A percentile compares a stretch with the other conserved stretches of the same genome.
Evolutionary conservation across 2,888 invertebrate genomes (phyloP).

Genomic region (Thera obeliscata): DNA sequence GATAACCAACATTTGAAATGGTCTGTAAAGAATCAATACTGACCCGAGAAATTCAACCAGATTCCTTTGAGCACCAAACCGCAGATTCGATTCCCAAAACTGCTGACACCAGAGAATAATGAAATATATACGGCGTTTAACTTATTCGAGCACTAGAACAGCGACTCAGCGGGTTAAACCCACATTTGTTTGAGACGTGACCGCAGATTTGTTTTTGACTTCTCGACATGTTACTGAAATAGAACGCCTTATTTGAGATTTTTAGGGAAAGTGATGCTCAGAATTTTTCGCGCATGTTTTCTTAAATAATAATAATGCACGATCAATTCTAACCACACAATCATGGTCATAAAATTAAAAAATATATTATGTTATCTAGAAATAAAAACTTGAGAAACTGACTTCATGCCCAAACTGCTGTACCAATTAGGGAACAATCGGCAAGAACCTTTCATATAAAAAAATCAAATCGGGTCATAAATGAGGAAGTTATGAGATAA

Average conservation of each 20-base stretch:
- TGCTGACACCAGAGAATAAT: slow-evolving; percentile 33
- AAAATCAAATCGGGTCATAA: no score
- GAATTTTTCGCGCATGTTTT: neutral
- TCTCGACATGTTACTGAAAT: slow-evolving; percentile 21
- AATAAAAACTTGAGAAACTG: no score
- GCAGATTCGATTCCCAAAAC: slow-evolving; percentile 4
- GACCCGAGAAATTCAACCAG: neutral
- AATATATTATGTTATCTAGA: no score
- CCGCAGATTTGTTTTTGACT: slow-evolving; percentile 24
- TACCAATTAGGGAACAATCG: no score
- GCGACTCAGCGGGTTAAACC: slow-evolving; percentile 29
- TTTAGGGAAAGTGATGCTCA: neutral
- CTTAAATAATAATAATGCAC: no score
- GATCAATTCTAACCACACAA: no score
- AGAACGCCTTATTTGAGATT: neutral
- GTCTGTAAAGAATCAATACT: no score
- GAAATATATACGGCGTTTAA: slow-evolving; percentile 32
- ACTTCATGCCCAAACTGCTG: no score
- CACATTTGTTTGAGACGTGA: slow-evolving; percentile 23
- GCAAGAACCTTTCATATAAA: no score
- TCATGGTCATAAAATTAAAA: no score
- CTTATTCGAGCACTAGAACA: slow-evolving; percentile 28
- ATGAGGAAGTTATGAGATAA: no score
- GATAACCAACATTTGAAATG: no score
- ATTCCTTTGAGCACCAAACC: slow-evolving; percentile 4